Evolutionary conservation across 2,888 invertebrate genomes (phyloP).

Genomic region (Meiosimyza decipiens): DNA sequence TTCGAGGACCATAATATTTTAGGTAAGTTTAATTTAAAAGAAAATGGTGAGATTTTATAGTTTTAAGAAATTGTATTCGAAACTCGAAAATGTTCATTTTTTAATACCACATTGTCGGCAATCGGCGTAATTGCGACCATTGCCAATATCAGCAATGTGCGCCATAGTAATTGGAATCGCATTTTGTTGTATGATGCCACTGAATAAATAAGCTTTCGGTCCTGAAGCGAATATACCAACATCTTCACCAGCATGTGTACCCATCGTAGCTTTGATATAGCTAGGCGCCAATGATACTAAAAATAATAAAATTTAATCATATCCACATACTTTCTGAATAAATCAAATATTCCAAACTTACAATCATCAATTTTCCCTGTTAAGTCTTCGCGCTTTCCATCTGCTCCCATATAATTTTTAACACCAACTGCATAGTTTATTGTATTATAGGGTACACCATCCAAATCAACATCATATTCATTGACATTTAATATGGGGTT

Average conservation of each 20-base stretch:
- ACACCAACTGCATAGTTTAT: constrained; percentile 82
- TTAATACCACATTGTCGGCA: constrained; percentile 32
- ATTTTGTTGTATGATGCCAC: constrained; percentile 81
- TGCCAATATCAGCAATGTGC: constrained; percentile 78
- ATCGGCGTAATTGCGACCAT: constrained; percentile 66
- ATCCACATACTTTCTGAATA: too few relatives aligned
- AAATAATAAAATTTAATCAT: background rate
- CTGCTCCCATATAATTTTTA: constrained; percentile 50
- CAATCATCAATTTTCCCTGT: constrained; percentile 39
- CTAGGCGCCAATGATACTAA: constrained; percentile 53
- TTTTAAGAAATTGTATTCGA: too few relatives aligned
- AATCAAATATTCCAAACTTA: constrained; percentile 30
- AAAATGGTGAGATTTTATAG: background rate
- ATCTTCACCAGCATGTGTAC: constrained; percentile 83
- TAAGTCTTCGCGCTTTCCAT: constrained; percentile 54
- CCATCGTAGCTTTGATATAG: constrained; percentile 62
- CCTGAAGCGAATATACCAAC: constrained; percentile 81
- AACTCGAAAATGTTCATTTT: background rate
- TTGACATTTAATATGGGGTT: constrained; percentile 69
- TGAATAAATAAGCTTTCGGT: constrained; percentile 82
- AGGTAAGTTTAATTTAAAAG: constrained; percentile 67
- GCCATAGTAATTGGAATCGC: constrained; percentile 80
- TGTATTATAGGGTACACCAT: constrained; percentile 71
- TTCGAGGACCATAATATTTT: constrained; percentile 75
- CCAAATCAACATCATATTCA: constrained; percentile 47